Evolutionary conservation across 2,113 vertebrate genomes (phyloP).

Genomic region (Malurus elegans): DNA sequence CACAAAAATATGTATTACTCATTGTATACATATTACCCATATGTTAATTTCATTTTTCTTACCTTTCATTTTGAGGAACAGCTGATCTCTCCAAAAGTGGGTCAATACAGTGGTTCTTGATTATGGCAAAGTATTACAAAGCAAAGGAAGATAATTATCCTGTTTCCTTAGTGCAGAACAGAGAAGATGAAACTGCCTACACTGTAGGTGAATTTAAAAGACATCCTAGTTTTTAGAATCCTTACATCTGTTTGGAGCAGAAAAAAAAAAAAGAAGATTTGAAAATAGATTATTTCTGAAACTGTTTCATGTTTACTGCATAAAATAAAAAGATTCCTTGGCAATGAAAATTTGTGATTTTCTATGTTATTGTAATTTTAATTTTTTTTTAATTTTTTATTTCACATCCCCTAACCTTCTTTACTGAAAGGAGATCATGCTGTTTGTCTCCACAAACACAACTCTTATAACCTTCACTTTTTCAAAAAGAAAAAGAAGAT

Average conservation of each 20-base stretch:
- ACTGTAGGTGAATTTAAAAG: not conserved
- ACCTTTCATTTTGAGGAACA: not conserved
- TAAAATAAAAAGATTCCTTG: not conserved
- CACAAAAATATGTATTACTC: not conserved
- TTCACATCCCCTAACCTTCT: not conserved
- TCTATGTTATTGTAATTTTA: not conserved
- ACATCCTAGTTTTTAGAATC: not conserved
- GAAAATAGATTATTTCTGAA: not conserved
- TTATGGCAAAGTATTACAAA: not conserved
- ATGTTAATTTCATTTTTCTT: not conserved
- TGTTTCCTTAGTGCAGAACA: not conserved
- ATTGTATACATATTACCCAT: not conserved
- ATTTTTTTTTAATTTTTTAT: not conserved
- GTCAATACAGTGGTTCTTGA: not conserved
- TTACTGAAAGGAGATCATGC: not conserved
- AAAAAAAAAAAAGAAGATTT: not conserved
- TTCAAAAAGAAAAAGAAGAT: not conserved
- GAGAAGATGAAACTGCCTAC: not conserved
- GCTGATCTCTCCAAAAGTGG: not conserved
- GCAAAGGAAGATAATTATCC: not conserved
- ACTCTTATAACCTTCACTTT: not conserved
- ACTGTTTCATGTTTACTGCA: fast-evolving
- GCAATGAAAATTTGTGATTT: not conserved
- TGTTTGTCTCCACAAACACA: not conserved
- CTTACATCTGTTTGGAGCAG: not conserved